A percentile compares a stretch with the other conserved stretches of the same genome.
These are phyloP conservation scores for Epirrhoe tristata DNA, from an alignment of 2,888 invertebrate species.

Conservation along the genomic window DNA sequence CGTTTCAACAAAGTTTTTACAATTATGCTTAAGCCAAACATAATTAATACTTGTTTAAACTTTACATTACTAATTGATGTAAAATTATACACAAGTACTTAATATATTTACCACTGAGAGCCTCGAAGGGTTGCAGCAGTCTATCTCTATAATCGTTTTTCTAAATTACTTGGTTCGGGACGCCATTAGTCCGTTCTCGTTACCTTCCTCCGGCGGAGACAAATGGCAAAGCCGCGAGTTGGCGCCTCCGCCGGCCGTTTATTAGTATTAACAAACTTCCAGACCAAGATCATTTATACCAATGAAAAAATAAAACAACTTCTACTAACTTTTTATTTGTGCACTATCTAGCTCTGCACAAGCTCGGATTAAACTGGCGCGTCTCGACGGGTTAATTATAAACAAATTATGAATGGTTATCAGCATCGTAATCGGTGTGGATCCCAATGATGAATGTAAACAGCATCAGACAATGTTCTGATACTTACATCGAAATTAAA, in stretches of 20 bases:
- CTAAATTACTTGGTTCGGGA: conserved; percentile 67
- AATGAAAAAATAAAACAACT: conserved; percentile 61
- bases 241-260: conserved; percentile 63
- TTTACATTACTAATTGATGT: not conserved
- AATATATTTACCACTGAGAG: not conserved
- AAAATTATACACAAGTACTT: not conserved
- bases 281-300: conserved; percentile 66
- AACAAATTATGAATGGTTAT: not conserved
- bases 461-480: conserved; percentile 49
- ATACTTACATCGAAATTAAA: conserved; percentile 67
- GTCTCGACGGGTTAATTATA: not conserved
- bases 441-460: conserved; percentile 41
- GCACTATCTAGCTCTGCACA: not conserved
- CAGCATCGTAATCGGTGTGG: not conserved
- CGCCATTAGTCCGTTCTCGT: conserved; percentile 65
- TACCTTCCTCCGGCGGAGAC: conserved; percentile 58
- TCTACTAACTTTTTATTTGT: conserved; percentile 42
- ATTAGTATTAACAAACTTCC: conserved; percentile 72
- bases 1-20: not conserved
- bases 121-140: conserved; percentile 27
- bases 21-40: no score
- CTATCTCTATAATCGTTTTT: conserved; percentile 65
- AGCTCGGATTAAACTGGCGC: not conserved
- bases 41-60: no score
- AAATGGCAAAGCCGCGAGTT: conserved; percentile 66